These are phyloP conservation scores for Spea bombifrons DNA, from an alignment of 2,113 vertebrate genomes.

Conservation along the genomic window DNA sequence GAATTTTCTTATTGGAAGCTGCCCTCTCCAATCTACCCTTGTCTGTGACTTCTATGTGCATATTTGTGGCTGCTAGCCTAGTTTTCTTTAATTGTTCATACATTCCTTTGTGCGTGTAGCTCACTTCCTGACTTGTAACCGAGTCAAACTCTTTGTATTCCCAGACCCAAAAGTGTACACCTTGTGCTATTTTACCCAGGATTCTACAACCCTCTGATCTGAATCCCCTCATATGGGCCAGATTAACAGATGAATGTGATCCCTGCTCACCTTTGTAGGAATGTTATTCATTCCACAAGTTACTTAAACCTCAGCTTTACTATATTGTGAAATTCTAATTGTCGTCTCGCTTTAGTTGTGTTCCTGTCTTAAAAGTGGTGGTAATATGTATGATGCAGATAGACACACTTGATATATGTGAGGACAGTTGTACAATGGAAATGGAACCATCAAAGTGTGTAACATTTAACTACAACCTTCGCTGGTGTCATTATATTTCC, in stretches of 20 bases:
- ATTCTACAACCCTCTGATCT: background rate
- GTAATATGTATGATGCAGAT: background rate
- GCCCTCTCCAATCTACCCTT: background rate
- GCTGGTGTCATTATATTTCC: too few relatives aligned
- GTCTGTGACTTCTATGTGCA: background rate
- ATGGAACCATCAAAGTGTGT: too few relatives aligned
- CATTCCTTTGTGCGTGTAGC: background rate
- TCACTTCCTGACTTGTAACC: background rate
- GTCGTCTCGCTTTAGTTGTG: background rate
- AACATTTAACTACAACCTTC: too few relatives aligned
- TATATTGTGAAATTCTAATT: background rate
- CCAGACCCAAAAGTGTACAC: background rate
- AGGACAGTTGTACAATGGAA: too few relatives aligned
- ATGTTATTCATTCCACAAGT: conserved; percentile 30
- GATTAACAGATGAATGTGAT: conserved; percentile 28
- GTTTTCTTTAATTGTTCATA: background rate
- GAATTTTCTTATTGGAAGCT: background rate
- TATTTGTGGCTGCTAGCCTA: background rate
- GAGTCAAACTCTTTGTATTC: background rate
- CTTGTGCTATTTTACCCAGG: background rate
- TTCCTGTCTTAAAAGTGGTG: background rate
- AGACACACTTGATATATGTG: background rate
- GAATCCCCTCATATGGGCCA: conserved; percentile 26
- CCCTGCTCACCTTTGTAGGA: conserved; percentile 12
- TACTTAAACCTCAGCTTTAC: conserved; percentile 10